Evolutionary conservation across 2,888 invertebrate genomes (phyloP).

Genomic region (Therioaphis trifolii): DNA sequence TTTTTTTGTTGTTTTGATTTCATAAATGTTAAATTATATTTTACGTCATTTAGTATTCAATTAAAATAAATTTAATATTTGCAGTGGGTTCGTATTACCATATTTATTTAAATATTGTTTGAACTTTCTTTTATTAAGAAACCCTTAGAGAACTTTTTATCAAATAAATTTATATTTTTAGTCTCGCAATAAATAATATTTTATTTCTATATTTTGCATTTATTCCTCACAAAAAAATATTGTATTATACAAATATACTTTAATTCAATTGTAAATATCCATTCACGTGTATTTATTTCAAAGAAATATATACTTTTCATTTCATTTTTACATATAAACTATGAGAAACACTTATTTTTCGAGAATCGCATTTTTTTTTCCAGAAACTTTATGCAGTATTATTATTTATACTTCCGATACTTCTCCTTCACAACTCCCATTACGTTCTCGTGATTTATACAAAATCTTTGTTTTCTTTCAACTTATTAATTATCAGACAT

Average conservation of each 20-base stretch:
- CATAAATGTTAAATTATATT: neutral
- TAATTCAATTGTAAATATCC: constrained; percentile 7
- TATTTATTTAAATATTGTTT: neutral
- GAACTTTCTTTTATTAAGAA: neutral
- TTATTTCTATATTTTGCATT: neutral
- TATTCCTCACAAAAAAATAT: neutral
- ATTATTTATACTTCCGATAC: no score
- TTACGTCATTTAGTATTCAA: neutral
- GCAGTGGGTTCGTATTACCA: neutral
- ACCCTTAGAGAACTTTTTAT: neutral
- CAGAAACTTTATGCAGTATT: no score
- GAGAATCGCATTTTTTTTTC: no score
- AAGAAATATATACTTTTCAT: neutral
- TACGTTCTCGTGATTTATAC: no score
- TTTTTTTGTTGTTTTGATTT: no score
- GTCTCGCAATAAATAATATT: neutral
- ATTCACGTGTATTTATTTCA: neutral
- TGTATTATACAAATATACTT: neutral
- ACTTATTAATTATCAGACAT: no score
- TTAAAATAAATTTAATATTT: neutral
- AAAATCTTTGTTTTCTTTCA: no score
- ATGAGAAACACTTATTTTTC: neutral
- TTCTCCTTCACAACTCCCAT: no score
- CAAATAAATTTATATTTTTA: neutral
- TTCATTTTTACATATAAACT: neutral